Conservation (phyloP, 2,888 invertebrate species). For the Epicampocera succincta region DNA sequence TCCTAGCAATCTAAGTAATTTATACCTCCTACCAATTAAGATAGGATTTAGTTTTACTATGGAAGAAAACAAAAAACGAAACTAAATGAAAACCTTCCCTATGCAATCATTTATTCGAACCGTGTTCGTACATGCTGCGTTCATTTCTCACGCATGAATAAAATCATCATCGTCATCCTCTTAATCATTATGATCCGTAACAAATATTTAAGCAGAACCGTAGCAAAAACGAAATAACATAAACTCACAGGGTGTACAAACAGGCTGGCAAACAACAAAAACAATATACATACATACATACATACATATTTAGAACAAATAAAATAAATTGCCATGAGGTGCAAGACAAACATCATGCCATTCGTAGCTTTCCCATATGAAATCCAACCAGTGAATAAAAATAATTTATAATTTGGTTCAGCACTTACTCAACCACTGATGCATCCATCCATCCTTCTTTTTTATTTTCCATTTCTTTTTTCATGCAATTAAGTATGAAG, state of each 20-base stretch:
- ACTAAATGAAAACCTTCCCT: background rate
- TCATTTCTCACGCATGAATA: conserved; percentile 69
- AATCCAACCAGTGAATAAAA: conserved; percentile 64
- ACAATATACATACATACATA: background rate
- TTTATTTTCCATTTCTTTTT: conserved; percentile 15
- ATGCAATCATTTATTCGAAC: conserved; percentile 18
- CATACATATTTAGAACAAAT: conserved; percentile 18
- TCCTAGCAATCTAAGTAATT: conserved; percentile 43
- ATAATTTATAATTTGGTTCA: conserved; percentile 62
- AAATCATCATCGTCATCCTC: conserved; percentile 63
- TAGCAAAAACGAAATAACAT: conserved; percentile 47
- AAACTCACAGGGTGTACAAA: conserved; percentile 13
- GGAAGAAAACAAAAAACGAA: background rate
- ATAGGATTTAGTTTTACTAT: conserved; percentile 24
- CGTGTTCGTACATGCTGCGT: conserved; percentile 57
- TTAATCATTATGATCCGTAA: conserved; percentile 45
- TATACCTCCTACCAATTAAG: conserved; percentile 58
- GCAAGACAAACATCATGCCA: conserved; percentile 1
- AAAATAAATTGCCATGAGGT: conserved; percentile 52
- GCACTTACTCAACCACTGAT: conserved; percentile 33
- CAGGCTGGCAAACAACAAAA: background rate
- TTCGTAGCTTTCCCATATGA: conserved; percentile 13
- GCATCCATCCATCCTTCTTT: conserved; percentile 37
- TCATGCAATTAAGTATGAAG: conserved; percentile 13
- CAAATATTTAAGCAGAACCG: conserved; percentile 16